These are phyloP conservation scores for Paraplagusia blochii DNA, from an alignment of 2,113 vertebrate species.

Conservation along the genomic window DNA sequence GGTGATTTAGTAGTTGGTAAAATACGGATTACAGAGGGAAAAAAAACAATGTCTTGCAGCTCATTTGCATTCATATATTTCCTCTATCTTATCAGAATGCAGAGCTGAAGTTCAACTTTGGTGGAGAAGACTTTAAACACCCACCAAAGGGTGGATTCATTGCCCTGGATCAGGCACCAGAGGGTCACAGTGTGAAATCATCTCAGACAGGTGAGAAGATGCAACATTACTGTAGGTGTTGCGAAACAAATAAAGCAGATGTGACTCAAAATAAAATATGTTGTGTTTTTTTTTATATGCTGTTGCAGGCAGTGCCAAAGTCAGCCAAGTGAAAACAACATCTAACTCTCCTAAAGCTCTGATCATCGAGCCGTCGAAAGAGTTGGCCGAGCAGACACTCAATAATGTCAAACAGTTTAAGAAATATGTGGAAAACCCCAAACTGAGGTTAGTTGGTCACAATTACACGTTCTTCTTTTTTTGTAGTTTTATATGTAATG, in stretches of 20 bases:
- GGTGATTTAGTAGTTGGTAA: slow-evolving; percentile 66
- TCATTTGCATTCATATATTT: neutral
- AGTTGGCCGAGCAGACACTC: slow-evolving; percentile 93
- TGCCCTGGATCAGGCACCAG: slow-evolving; percentile 82
- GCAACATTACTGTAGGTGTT: slow-evolving; percentile 9
- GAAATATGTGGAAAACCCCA: slow-evolving; percentile 91
- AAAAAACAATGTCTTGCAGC: neutral
- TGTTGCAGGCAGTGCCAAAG: slow-evolving; percentile 84
- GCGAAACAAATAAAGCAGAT: neutral
- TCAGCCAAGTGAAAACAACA: slow-evolving; percentile 82
- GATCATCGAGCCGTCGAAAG: slow-evolving; percentile 93
- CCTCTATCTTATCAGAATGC: slow-evolving; percentile 80
- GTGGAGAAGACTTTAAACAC: slow-evolving; percentile 90
- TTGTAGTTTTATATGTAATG: slow-evolving; percentile 1
- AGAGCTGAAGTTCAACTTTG: slow-evolving; percentile 96
- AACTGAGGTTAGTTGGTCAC: slow-evolving; percentile 80
- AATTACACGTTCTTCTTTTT: neutral
- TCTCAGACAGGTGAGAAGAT: slow-evolving; percentile 81
- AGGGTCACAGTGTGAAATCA: slow-evolving; percentile 84
- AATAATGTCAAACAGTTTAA: slow-evolving; percentile 92
- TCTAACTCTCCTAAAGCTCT: slow-evolving; percentile 89
- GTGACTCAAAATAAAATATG: no score
- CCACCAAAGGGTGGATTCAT: slow-evolving; percentile 87
- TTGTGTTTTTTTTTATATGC: slow-evolving; percentile 22
- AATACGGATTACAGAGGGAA: neutral